A percentile compares a stretch with the other conserved stretches of the same genome.
Conservation (phyloP, 1,140 invertebrate genomes). For the Leptopilina boulardi region DNA sequence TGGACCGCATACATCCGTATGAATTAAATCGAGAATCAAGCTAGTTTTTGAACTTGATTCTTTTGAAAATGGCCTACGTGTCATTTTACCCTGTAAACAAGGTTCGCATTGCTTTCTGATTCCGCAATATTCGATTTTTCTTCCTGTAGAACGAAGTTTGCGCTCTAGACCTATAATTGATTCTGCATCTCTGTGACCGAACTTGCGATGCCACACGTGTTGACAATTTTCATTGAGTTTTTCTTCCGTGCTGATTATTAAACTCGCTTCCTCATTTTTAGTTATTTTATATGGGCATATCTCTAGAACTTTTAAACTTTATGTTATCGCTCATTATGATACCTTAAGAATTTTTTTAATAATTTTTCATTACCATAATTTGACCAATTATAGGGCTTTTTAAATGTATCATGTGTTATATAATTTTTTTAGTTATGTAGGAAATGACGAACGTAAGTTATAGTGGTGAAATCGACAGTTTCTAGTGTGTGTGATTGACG, state of each 20-base stretch:
- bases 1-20: conserved; percentile 52
- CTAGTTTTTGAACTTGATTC: conserved; percentile 26
- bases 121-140: conserved; percentile 36
- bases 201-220: too few relatives aligned
- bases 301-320: too few relatives aligned
- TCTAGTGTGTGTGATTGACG: too few relatives aligned
- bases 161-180: conserved; percentile 32
- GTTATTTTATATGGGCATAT: too few relatives aligned
- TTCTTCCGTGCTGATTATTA: neutral
- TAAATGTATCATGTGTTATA: too few relatives aligned
- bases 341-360: too few relatives aligned
- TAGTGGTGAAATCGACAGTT: too few relatives aligned
- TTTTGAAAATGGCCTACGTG: conserved; percentile 48
- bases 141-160: conserved; percentile 32
- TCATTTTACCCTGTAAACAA: conserved; percentile 44
- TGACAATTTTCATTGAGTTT: conserved; percentile 29
- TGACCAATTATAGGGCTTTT: too few relatives aligned
- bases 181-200: conserved; percentile 21
- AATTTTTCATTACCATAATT: too few relatives aligned
- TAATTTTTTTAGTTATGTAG: too few relatives aligned
- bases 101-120: conserved; percentile 35
- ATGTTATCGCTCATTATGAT: too few relatives aligned
- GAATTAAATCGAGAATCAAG: conserved; percentile 43
- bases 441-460: too few relatives aligned
- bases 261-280: neutral